Evolutionary conservation across 2,113 vertebrate genomes (phyloP).

Genomic region (Catharus fuscescens): DNA sequence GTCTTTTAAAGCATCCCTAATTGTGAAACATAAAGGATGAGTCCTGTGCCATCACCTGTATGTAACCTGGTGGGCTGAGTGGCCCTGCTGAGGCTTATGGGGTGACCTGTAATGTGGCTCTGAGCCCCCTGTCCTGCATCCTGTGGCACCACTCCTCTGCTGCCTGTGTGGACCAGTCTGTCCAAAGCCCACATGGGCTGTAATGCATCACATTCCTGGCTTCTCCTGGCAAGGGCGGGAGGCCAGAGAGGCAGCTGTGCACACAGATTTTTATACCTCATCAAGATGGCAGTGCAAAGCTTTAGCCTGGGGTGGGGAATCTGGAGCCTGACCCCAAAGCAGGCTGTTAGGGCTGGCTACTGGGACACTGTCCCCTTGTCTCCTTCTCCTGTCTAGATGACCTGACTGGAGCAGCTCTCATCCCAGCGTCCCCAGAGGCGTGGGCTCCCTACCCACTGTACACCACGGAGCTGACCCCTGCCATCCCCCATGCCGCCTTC

Average conservation of each 20-base stretch:
- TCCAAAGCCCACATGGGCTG: neutral
- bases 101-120: neutral
- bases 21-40: neutral
- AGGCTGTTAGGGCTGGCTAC: neutral
- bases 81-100: neutral
- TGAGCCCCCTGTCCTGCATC: neutral
- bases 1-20: neutral
- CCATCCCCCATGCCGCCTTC: slow-evolving; percentile 93
- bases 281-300: neutral
- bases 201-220: neutral
- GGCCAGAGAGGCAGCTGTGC: neutral
- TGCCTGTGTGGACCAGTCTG: neutral
- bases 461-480: slow-evolving; percentile 93
- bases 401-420: slow-evolving; percentile 94
- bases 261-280: neutral
- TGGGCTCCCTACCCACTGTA: slow-evolving; percentile 98
- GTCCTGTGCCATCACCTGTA: neutral
- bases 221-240: neutral
- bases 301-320: neutral
- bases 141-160: neutral
- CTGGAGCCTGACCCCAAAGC: neutral
- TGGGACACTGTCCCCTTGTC: neutral
- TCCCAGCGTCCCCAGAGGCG: slow-evolving; percentile 92
- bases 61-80: neutral
- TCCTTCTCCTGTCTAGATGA: slow-evolving; percentile 82